Evolutionary conservation across 2,888 invertebrate genomes (phyloP).

Genomic region (Drosophila formosana): DNA sequence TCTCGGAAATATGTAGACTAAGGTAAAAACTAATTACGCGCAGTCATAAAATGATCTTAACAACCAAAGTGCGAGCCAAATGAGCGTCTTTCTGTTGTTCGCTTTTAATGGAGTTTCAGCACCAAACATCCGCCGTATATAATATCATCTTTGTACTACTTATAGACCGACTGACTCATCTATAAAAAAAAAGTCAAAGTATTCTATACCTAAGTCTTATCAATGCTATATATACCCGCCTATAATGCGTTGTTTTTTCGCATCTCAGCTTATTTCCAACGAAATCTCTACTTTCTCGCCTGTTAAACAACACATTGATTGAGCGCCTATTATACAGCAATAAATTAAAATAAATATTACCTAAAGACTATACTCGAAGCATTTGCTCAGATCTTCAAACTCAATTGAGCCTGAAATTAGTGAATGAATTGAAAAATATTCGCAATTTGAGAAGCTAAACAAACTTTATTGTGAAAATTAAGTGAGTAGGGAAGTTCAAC

Average conservation of each 20-base stretch:
- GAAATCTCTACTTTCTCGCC: constrained; percentile 30
- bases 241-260: constrained; percentile 6
- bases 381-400: constrained; percentile 10
- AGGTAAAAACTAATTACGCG: constrained; percentile 71
- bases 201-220: constrained; percentile 10
- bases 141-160: constrained; percentile 2
- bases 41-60: constrained; percentile 55
- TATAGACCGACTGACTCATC: constrained; percentile 40
- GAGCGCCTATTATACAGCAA: not conserved
- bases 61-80: constrained; percentile 61
- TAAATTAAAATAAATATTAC: constrained; percentile 13
- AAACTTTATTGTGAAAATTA: not conserved
- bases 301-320: constrained; percentile 22
- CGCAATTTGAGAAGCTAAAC: not conserved
- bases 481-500: not conserved
- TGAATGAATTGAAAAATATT: not conserved
- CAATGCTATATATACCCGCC: not conserved
- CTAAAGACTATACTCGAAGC: constrained; percentile 33
- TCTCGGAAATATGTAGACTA: constrained; percentile 58
- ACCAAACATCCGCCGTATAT: constrained; percentile 6
- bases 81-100: constrained; percentile 31
- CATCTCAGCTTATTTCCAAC: constrained; percentile 12
- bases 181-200: not conserved
- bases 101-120: constrained; percentile 41
- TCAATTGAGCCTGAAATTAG: not conserved